Conservation (phyloP, 2,797 vertebrate species). For the Staurois parvus region DNA sequence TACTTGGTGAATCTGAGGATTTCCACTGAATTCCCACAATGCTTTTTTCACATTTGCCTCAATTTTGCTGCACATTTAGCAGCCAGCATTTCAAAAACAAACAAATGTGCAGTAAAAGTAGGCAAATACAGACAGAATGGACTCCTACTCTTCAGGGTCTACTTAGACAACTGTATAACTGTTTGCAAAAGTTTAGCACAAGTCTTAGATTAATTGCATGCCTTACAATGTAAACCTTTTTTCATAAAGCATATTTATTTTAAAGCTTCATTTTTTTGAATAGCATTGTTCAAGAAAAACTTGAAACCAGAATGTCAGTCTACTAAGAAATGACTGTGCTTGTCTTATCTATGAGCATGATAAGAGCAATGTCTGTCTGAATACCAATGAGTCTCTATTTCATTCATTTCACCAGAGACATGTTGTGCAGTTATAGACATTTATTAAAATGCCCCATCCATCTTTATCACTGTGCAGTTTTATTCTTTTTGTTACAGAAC, state of each 20-base stretch:
- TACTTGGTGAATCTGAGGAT: too few relatives aligned
- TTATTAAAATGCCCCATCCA: conserved; percentile 38
- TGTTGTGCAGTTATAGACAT: conserved; percentile 19
- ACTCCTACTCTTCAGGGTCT: too few relatives aligned
- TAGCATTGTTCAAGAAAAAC: not conserved
- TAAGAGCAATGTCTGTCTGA: conserved; percentile 24
- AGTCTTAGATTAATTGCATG: too few relatives aligned
- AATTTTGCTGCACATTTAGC: too few relatives aligned
- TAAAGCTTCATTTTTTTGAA: not conserved
- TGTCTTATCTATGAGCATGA: conserved; percentile 25
- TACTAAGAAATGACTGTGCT: not conserved
- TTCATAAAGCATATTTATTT: not conserved
- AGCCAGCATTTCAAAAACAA: too few relatives aligned
- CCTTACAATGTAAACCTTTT: too few relatives aligned
- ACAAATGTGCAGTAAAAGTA: too few relatives aligned
- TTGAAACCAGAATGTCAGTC: not conserved
- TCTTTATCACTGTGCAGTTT: conserved; percentile 11
- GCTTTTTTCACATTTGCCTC: too few relatives aligned
- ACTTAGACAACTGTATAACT: too few relatives aligned
- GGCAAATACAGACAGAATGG: too few relatives aligned
- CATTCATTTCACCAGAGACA: conserved; percentile 29
- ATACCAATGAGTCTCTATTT: conserved; percentile 27
- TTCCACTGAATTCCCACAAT: too few relatives aligned
- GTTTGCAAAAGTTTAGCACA: too few relatives aligned
- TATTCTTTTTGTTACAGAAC: not conserved